Base-by-base conservation (phyloP, 2,888 invertebrate genomes). In the Lingula anatina region DNA sequence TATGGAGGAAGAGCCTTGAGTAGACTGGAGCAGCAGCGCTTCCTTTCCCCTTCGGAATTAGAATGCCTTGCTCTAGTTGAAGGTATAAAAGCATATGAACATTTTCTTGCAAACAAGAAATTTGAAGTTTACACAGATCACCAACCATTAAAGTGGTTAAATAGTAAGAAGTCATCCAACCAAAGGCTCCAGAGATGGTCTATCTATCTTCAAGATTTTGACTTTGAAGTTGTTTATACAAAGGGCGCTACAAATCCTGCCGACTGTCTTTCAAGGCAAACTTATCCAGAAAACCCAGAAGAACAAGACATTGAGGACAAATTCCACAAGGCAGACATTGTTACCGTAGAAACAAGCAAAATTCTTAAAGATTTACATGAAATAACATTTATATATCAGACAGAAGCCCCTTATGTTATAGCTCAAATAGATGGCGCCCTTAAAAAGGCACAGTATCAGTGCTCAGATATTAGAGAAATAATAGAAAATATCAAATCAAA, bases 121-220 rank as follows among this genome's bases (percentile, higher is more conserved):
- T 27, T 47, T 20, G 12, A 4, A 24, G 47, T 47, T 12, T 44
- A 44, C 26, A 47, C 47, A 15, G 47, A 47, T 26, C 47, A 47
- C 23, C 15, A 15, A 12, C 18, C 42, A 26, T 26, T 43, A 39
- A 43, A 28, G 27, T 47, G 21, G n/a, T 25, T 47, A 12, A 4
- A 45, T 12, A 15, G 20, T n/a, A 18, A 21, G 9, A 48, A 48
- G 24, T 3, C n/a, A n/a, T 42, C 41, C 35, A 47, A 44, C 21
- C 20, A 27, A 7, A 12, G 43, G 9, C 18, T 45, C n/a, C 9
- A 9, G 7, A n/a, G 45, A 3, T 49, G 45, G 44, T 27, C 47
- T 26, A n/a, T 52, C 15, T 25, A 39, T 5, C 42, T 54, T n/a
- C 54, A 54, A 43, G 49, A 40, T 3, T 54, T 37, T 31, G 23